phyloP scores from a whole-genome alignment of 2,888 invertebrate genomes.

The Amblyteles armatorius region DNA sequence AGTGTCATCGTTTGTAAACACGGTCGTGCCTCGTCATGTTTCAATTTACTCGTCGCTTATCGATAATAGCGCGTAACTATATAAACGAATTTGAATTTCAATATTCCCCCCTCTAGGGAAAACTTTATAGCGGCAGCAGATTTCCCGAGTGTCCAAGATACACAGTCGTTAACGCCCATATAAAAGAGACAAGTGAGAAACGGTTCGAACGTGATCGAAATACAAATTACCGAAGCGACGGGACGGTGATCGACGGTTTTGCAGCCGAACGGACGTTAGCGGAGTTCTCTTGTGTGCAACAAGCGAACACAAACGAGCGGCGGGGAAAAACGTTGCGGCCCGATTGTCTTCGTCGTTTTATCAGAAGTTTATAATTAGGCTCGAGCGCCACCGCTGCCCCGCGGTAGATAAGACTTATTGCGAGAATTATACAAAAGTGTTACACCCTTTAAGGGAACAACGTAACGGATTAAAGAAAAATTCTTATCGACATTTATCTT shows the following conservation, averaged over 20 bases:
- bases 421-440: slow-evolving; percentile 1
- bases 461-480: too few relatives aligned
- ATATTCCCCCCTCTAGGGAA: background rate
- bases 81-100: slow-evolving; percentile 1
- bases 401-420: slow-evolving; percentile 12
- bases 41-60: background rate
- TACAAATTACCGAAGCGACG: background rate
- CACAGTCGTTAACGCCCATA: background rate
- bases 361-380: slow-evolving; percentile 46
- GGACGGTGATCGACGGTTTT: background rate
- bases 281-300: background rate
- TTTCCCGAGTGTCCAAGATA: background rate
- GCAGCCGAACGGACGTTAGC: background rate
- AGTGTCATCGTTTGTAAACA: background rate
- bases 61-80: background rate
- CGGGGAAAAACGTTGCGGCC: slow-evolving; percentile 8
- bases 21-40: background rate
- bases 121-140: background rate
- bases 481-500: too few relatives aligned
- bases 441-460: background rate
- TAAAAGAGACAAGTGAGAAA: background rate
- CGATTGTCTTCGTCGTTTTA: slow-evolving; percentile 33
- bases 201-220: background rate
- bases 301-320: background rate
- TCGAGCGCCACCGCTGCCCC: background rate